Conservation (phyloP, 92 coral and sea anemone species). For the Micromussa lordhowensis region DNA sequence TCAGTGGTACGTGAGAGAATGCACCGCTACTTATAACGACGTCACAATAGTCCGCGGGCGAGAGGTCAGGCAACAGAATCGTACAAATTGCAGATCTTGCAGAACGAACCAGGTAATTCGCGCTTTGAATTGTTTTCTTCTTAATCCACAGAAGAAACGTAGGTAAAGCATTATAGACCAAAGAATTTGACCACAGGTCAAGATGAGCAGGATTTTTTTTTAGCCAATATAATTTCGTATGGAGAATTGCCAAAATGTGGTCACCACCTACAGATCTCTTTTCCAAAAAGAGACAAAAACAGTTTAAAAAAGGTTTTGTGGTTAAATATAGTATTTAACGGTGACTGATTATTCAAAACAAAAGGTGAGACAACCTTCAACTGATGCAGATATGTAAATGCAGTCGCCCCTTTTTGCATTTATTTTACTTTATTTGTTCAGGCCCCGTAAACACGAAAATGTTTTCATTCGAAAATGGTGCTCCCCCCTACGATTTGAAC, state of each 20-base stretch:
- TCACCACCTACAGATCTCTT: background rate
- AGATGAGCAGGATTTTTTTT: background rate
- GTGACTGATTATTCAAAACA: background rate
- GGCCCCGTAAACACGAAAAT: conserved; percentile 9
- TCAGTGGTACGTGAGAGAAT: conserved; percentile 32
- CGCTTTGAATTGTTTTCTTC: background rate
- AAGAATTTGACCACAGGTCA: background rate
- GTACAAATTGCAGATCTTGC: conserved; percentile 28
- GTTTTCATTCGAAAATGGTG: background rate
- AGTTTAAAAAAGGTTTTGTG: background rate
- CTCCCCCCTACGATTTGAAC: background rate
- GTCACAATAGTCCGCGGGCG: conserved; percentile 27
- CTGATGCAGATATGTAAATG: background rate
- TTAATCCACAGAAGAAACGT: background rate
- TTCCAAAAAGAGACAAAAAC: background rate
- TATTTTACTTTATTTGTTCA: conserved; percentile 10
- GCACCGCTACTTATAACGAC: background rate
- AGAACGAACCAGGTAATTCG: conserved; percentile 9
- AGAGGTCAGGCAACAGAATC: background rate
- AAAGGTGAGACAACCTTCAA: background rate
- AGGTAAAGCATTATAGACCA: background rate
- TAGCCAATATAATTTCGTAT: background rate
- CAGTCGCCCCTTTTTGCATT: background rate
- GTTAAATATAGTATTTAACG: background rate
- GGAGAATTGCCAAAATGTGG: conserved; percentile 32